Base-by-base conservation (phyloP, 2,888 invertebrate species). In the Sphinx pinastri region DNA sequence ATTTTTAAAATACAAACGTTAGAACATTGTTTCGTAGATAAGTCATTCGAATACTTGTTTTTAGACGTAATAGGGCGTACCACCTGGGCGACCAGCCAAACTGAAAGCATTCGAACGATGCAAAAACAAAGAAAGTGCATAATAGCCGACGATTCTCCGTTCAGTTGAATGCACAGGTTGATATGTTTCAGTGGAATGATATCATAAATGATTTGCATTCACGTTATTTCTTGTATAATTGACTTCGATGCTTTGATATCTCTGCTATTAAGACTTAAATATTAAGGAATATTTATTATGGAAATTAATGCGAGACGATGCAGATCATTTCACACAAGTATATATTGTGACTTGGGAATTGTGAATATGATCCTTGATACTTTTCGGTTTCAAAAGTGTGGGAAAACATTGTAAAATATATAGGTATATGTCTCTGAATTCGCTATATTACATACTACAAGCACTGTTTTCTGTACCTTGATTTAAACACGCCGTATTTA, bases 1-100 rank as follows among this genome's bases (percentile, higher is more conserved):
- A 38, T 38, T 38, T 38, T 38, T 38, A 38, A 38, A 38, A 38
- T 38, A 38, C 8, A 38, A 38, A 38, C 38, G 38, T 8, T 7
- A 38, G 6, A 7, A 8, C 38, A 51, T 51, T 55, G 16, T 55
- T 55, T 10, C 11, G 16, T 13, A 19, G 19, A 49, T 49, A 49
- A 63, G 47, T 63, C 13, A 19, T 19, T n/a, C 2, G 16, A 49
- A 63, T 63, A 63, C 49, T 63, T 2, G 13, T 49, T 6, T 63
- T 76, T 74, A 72, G 70, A 72, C 71, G 73, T 71, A 10, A 38
- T 52, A 59, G 51, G 38, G 45, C 57, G 55, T 13, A 16, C 51
- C 51, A 68, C 68, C 59, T 68, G 77, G 84, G 82, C 83, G 71
- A 19, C 57, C 70, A 51, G 81, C 82, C 80, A 84, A 83, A 76